phyloP scores from a whole-genome alignment of 2,797 vertebrate species.

The Natrix natrix region DNA sequence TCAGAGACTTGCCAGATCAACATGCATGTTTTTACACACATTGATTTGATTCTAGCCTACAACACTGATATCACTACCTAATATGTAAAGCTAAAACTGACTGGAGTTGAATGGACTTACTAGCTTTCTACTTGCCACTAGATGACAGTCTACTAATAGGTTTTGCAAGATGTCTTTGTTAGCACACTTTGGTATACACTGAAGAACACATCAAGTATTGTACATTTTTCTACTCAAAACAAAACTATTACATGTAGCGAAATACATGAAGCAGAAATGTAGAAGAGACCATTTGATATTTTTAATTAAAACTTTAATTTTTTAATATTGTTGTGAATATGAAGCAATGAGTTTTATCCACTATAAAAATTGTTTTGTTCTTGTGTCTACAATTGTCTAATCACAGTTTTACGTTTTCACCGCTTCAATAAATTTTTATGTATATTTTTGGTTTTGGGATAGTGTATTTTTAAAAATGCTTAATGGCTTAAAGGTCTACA shows the following conservation, averaged over 20 bases:
- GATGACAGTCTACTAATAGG: conserved; percentile 18
- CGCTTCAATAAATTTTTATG: not conserved
- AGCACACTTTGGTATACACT: not conserved
- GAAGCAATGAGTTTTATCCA: not conserved
- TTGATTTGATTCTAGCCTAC: not conserved
- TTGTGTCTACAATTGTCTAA: not conserved
- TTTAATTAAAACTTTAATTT: not conserved
- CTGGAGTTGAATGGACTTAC: not conserved
- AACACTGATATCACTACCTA: not conserved
- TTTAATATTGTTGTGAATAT: not conserved
- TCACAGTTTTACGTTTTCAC: not conserved
- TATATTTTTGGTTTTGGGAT: not conserved
- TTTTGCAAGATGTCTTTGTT: not conserved
- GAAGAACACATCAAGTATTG: not conserved
- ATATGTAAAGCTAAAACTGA: not conserved
- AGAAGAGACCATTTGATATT: not conserved
- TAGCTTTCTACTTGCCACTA: conserved; percentile 14
- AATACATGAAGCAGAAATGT: not conserved
- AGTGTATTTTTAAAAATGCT: not conserved
- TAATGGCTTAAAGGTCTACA: not conserved
- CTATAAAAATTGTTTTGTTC: not conserved
- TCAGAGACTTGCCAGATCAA: not conserved
- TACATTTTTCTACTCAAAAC: not conserved
- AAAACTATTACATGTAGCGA: not conserved
- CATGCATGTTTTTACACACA: not conserved